phyloP scores from a whole-genome alignment of 2,113 vertebrate genomes.

The Kryptolebias marmoratus region DNA sequence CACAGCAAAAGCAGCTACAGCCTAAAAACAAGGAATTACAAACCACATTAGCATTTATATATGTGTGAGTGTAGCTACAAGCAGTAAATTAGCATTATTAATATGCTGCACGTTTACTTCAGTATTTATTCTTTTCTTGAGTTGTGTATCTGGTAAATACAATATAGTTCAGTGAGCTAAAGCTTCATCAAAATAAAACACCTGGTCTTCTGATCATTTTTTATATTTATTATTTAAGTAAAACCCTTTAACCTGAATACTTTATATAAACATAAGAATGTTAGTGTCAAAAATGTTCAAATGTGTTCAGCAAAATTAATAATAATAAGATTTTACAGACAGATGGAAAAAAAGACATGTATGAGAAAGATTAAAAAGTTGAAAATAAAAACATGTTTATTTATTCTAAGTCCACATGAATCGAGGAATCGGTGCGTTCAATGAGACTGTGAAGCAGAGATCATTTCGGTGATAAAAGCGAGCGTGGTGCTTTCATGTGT shows the following conservation, averaged over 20 bases:
- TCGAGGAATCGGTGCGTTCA: too few relatives aligned
- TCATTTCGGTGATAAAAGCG: background rate
- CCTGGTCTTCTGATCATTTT: background rate
- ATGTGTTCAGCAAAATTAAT: too few relatives aligned
- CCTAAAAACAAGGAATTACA: constrained; percentile 40
- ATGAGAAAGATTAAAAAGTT: too few relatives aligned
- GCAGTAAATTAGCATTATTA: background rate
- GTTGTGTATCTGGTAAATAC: too few relatives aligned
- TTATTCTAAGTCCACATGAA: too few relatives aligned
- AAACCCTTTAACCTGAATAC: too few relatives aligned
- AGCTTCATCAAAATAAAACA: background rate
- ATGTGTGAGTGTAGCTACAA: background rate
- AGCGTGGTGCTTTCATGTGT: background rate
- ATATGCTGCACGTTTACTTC: background rate
- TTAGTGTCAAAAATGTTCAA: too few relatives aligned
- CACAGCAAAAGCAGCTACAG: constrained; percentile 75
- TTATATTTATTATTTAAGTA: too few relatives aligned
- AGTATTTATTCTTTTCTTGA: background rate
- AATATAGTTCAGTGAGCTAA: too few relatives aligned
- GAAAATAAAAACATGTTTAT: too few relatives aligned
- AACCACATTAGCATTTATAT: background rate
- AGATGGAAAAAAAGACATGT: too few relatives aligned
- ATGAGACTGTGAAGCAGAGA: background rate
- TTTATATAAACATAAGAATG: background rate
- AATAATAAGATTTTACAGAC: too few relatives aligned